Evolutionary conservation across 2,888 invertebrate species (phyloP).

Genomic region (Drosophila nr. medialis): DNA sequence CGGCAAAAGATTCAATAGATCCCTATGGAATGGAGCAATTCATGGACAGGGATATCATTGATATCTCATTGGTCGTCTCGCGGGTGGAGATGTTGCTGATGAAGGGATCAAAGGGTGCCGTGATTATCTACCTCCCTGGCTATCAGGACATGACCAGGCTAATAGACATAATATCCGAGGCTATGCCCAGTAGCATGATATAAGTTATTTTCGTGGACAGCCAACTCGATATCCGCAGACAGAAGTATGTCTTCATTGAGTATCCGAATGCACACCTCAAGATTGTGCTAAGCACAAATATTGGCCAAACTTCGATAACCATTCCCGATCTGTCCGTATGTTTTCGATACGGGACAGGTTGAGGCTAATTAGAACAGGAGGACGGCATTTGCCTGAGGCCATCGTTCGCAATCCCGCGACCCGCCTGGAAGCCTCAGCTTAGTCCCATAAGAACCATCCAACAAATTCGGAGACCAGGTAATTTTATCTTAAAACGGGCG

Average conservation of each 20-base stretch:
- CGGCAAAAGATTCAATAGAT: conserved; percentile 87
- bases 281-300: conserved; percentile 96
- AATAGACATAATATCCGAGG: conserved; percentile 87
- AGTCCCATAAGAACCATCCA: too few relatives aligned
- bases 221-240: conserved; percentile 93
- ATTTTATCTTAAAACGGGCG: too few relatives aligned
- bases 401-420: too few relatives aligned
- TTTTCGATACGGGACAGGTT: conserved; percentile 96
- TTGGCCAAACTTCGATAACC: conserved; percentile 98
- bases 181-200: conserved; percentile 35
- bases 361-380: conserved; percentile 88
- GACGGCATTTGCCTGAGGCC: conserved; percentile 83
- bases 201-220: conserved; percentile 93
- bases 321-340: conserved; percentile 97
- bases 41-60: conserved; percentile 89
- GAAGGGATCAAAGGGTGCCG: conserved; percentile 85
- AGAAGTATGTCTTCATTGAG: conserved; percentile 90
- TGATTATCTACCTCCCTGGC: conserved; percentile 96
- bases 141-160: conserved; percentile 95
- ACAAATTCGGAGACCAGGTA: too few relatives aligned
- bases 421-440: too few relatives aligned
- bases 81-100: conserved; percentile 87
- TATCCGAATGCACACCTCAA: conserved; percentile 85
- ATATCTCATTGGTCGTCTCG: conserved; percentile 89
- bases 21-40: conserved; percentile 87